Conservation (phyloP, 2,797 vertebrate genomes). For the Falco rusticolus region DNA sequence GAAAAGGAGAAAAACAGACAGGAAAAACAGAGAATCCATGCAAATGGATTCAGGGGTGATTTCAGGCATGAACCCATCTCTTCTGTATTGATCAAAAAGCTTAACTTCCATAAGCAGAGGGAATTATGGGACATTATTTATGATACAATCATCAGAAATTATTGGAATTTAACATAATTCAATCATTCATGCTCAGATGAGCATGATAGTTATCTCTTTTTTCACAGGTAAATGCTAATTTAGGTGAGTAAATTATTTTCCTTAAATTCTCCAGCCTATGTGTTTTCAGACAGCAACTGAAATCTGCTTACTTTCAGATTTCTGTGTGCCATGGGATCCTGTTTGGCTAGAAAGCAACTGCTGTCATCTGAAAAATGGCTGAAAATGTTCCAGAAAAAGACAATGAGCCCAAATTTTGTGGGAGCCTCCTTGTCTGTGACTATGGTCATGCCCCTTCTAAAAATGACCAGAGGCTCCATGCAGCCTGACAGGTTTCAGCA, state of each 20-base stretch:
- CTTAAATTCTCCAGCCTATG: background rate
- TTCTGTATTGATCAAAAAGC: background rate
- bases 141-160: background rate
- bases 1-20: background rate
- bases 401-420: background rate
- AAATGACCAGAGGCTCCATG: background rate
- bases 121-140: background rate
- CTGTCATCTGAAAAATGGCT: background rate
- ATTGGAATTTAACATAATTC: background rate
- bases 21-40: rapidly evolving
- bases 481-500: background rate
- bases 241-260: background rate
- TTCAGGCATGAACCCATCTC: background rate
- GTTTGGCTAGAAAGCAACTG: background rate
- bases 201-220: background rate
- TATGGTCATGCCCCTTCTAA: background rate
- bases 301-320: background rate
- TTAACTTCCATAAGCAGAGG: background rate
- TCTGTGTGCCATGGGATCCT: background rate
- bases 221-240: background rate
- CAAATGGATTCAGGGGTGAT: background rate
- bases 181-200: background rate
- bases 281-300: background rate
- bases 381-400: background rate
- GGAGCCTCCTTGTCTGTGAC: background rate